A percentile compares a stretch with the other conserved stretches of the same genome.
Conservation (phyloP, 2,113 vertebrate genomes). For the Oncorhynchus tshawytscha region DNA sequence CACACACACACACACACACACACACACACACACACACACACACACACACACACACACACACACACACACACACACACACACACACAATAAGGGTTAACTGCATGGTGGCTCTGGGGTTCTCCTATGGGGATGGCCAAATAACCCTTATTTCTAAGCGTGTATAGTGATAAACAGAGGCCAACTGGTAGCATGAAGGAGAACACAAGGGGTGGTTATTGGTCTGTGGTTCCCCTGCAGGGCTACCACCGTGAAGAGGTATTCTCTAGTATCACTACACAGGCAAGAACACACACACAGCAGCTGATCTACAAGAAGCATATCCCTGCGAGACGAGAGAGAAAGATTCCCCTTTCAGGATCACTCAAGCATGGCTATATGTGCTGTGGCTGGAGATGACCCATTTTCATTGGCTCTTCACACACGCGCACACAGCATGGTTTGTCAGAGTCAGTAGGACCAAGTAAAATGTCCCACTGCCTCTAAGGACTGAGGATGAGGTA, state of each 20-base stretch:
- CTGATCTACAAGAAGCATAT: slow-evolving; percentile 33
- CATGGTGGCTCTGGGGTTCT: neutral
- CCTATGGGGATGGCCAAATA: no score
- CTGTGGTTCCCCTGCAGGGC: slow-evolving; percentile 31
- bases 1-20: no score
- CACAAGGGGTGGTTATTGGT: slow-evolving; percentile 29
- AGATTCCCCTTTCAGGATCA: slow-evolving; percentile 36
- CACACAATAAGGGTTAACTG: slow-evolving; percentile 9
- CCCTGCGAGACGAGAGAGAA: neutral
- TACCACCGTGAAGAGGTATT: neutral
- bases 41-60: no score
- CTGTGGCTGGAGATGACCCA: slow-evolving; percentile 56
- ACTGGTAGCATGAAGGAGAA: neutral
- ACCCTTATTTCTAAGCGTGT: no score
- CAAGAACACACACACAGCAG: slow-evolving; percentile 21
- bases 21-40: no score
- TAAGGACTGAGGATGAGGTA: slow-evolving; percentile 9
- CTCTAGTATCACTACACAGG: neutral
- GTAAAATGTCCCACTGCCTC: slow-evolving; percentile 2
- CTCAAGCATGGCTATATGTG: slow-evolving; percentile 42
- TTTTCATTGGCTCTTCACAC: slow-evolving; percentile 34
- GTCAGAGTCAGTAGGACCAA: slow-evolving; percentile 24
- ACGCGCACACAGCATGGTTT: slow-evolving; percentile 28
- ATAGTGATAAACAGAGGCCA: slow-evolving; percentile 8
- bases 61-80: no score